Percentiles rank a stretch among this genome's conserved stretches.
Conservation (phyloP, 53 echinoderm and acorn worm genomes). For the Holothuria scabra region DNA sequence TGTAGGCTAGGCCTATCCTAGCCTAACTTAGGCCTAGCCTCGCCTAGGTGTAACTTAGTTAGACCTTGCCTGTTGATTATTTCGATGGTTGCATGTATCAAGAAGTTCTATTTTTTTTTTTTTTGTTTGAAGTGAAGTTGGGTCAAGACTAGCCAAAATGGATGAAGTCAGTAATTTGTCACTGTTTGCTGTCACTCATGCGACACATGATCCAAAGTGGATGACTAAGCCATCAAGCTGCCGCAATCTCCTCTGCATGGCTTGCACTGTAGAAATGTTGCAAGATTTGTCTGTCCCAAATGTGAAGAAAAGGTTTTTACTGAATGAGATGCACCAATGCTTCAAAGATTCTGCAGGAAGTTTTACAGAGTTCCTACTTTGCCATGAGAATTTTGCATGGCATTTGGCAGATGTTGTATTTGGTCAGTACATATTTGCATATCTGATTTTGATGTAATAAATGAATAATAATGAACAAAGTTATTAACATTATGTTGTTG, state of each 20-base stretch:
- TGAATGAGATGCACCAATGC: constrained; percentile 69
- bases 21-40: no score
- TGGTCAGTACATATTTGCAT: constrained; percentile 55
- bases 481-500: no score
- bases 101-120: no score
- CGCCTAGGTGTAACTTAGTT: no score
- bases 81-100: no score
- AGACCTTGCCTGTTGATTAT: no score
- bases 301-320: constrained; percentile 79
- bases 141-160: neutral
- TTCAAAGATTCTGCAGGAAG: constrained; percentile 38
- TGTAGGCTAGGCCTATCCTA: no score
- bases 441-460: neutral
- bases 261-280: constrained; percentile 73
- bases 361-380: constrained; percentile 62
- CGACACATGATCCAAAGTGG: constrained; percentile 75
- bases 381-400: constrained; percentile 69
- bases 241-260: constrained; percentile 69
- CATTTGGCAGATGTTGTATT: constrained; percentile 73
- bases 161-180: constrained; percentile 62
- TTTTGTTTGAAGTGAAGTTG: no score
- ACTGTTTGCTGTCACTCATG: constrained; percentile 71
- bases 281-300: constrained; percentile 65
- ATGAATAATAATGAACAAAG: neutral
- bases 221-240: constrained; percentile 54